Conservation (phyloP, 2,888 invertebrate species). For the Eristalinus aeneus region DNA sequence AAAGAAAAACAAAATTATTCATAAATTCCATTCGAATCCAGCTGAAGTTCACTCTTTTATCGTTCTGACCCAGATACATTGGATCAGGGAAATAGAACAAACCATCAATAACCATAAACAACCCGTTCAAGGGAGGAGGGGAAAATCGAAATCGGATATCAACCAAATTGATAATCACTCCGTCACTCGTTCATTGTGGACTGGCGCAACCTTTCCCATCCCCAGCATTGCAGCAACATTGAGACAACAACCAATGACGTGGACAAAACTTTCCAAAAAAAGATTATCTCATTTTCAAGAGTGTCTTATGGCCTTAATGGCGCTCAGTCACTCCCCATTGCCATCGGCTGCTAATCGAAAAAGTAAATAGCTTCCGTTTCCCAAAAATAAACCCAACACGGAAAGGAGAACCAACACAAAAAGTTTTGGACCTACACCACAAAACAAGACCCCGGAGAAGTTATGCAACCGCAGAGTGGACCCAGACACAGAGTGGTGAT, state of each 20-base stretch:
- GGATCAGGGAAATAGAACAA: slow-evolving; percentile 4
- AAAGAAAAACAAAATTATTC: background rate
- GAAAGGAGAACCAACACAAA: background rate
- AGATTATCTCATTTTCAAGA: slow-evolving; percentile 11
- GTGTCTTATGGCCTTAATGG: slow-evolving; percentile 25
- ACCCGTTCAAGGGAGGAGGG: background rate
- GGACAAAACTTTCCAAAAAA: slow-evolving; percentile 36
- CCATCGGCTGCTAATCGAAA: slow-evolving; percentile 35
- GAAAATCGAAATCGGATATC: background rate
- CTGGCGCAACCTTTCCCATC: background rate
- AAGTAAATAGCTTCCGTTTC: slow-evolving; percentile 38
- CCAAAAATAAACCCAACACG: background rate
- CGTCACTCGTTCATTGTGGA: background rate
- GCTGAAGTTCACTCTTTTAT: background rate
- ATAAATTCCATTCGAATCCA: background rate
- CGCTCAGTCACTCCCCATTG: slow-evolving; percentile 8
- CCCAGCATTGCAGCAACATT: background rate
- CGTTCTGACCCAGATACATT: slow-evolving; percentile 30
- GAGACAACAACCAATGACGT: background rate
- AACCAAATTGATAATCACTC: background rate
- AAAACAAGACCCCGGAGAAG: background rate
- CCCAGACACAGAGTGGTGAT: background rate
- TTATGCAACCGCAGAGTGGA: slow-evolving; percentile 27
- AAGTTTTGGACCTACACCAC: background rate
- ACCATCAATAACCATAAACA: background rate